Percentiles rank a stretch among this genome's conserved stretches.
phyloP scores from a whole-genome alignment of 2,113 vertebrate species.

The Oceanites oceanicus region DNA sequence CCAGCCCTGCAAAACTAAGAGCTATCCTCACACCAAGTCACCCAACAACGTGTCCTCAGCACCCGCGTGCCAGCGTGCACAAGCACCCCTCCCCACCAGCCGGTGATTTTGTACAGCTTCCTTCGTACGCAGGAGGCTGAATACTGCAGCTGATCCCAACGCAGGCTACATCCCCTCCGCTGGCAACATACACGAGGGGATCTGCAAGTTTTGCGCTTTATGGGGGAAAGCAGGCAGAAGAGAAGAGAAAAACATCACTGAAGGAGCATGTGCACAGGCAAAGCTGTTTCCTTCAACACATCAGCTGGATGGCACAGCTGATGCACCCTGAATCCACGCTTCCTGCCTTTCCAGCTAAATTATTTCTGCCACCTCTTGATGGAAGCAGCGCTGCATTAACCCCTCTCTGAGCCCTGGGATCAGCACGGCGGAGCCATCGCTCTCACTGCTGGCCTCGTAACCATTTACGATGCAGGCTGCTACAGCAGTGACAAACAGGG shows the following conservation, averaged over 20 bases:
- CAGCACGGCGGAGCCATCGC: background rate
- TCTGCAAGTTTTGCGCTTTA: background rate
- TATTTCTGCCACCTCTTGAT: background rate
- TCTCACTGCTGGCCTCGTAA: background rate
- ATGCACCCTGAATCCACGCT: background rate
- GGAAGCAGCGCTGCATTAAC: background rate
- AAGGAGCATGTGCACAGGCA: background rate
- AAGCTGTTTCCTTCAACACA: background rate
- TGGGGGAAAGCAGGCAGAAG: background rate
- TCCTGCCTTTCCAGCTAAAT: background rate
- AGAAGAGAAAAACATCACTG: background rate
- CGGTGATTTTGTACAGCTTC: background rate
- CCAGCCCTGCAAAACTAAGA: background rate
- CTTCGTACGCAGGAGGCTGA: rapidly evolving
- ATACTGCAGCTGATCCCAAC: rapidly evolving
- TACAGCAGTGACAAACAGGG: background rate
- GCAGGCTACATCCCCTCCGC: background rate
- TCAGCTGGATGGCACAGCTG: background rate
- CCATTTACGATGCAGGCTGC: background rate
- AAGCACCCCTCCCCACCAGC: background rate
- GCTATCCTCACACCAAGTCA: background rate
- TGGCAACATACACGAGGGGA: rapidly evolving
- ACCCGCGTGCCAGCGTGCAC: rapidly evolving
- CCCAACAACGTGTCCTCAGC: background rate
- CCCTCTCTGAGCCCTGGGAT: background rate